A percentile compares a stretch with the other conserved stretches of the same genome.
Conservation (phyloP, 2,797 vertebrate genomes). For the Antrozous pallidus region DNA sequence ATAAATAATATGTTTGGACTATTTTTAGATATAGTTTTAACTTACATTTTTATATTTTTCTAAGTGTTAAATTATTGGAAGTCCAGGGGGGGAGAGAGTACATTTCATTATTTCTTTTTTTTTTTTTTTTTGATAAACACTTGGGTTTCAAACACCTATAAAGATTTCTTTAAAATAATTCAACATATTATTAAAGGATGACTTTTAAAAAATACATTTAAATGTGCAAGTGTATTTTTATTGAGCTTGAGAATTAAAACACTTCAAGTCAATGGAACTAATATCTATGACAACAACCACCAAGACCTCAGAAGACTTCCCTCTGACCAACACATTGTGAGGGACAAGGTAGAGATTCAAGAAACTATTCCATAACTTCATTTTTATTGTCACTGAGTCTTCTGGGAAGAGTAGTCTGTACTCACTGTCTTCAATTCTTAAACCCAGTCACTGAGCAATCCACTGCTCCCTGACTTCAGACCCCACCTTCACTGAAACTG, state of each 20-base stretch:
- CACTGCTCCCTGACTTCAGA: not conserved
- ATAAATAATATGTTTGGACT: not conserved
- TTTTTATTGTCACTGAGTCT: not conserved
- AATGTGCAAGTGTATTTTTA: not conserved
- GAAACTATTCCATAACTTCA: not conserved
- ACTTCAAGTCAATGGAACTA: not conserved
- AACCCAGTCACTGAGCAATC: not conserved
- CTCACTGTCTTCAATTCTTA: not conserved
- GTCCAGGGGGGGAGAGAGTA: not conserved
- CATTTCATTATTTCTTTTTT: not conserved
- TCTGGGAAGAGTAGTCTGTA: not conserved
- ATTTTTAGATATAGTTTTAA: constrained; percentile 22
- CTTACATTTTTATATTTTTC: not conserved
- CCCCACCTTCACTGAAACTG: not conserved
- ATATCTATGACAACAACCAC: not conserved
- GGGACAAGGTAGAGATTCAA: not conserved
- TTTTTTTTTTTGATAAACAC: not conserved
- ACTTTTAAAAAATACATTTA: not conserved
- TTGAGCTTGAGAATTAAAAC: not conserved
- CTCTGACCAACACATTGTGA: not conserved
- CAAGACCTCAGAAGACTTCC: not conserved
- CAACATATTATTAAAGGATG: constrained; percentile 6
- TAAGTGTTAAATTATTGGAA: not conserved
- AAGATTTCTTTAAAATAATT: constrained; percentile 25
- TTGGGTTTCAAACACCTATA: not conserved